Evolutionary conservation across 2,888 invertebrate species (phyloP).

Genomic region (Sabatieria punctata): DNA sequence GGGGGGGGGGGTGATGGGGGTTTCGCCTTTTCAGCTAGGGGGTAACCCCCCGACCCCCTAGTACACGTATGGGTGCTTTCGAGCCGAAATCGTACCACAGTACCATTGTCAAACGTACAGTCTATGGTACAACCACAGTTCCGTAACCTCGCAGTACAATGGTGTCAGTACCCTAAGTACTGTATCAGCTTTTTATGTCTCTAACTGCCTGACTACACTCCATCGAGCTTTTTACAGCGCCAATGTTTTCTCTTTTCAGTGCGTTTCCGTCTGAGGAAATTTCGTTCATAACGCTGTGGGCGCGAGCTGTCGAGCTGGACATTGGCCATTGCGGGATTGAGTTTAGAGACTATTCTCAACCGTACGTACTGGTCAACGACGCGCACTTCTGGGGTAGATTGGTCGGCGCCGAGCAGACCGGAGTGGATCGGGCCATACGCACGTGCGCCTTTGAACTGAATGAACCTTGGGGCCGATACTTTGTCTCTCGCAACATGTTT

Average conservation of each 20-base stretch:
- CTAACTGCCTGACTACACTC: no score
- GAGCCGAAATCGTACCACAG: no score
- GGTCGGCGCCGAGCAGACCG: slow-evolving; percentile 42
- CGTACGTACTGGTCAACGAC: slow-evolving; percentile 62
- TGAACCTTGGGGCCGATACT: slow-evolving; percentile 60
- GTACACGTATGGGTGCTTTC: no score
- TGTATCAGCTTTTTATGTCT: no score
- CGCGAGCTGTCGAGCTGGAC: slow-evolving; percentile 61
- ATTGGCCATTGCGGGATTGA: slow-evolving; percentile 70
- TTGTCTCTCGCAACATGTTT: slow-evolving; percentile 71
- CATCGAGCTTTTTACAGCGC: no score
- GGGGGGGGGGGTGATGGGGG: no score
- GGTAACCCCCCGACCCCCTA: no score
- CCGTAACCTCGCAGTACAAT: no score
- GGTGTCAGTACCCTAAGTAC: no score
- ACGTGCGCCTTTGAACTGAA: slow-evolving; percentile 50
- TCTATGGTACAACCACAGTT: no score
- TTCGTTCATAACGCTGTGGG: slow-evolving; percentile 81
- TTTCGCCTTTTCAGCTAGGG: no score
- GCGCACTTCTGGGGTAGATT: slow-evolving; percentile 74
- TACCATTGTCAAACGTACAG: no score
- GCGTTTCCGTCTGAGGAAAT: slow-evolving; percentile 55
- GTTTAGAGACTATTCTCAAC: slow-evolving; percentile 84
- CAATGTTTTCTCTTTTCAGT: background rate
- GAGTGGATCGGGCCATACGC: slow-evolving; percentile 13